Base-by-base conservation (phyloP, 2,113 vertebrate species). In the Pagrus major region DNA sequence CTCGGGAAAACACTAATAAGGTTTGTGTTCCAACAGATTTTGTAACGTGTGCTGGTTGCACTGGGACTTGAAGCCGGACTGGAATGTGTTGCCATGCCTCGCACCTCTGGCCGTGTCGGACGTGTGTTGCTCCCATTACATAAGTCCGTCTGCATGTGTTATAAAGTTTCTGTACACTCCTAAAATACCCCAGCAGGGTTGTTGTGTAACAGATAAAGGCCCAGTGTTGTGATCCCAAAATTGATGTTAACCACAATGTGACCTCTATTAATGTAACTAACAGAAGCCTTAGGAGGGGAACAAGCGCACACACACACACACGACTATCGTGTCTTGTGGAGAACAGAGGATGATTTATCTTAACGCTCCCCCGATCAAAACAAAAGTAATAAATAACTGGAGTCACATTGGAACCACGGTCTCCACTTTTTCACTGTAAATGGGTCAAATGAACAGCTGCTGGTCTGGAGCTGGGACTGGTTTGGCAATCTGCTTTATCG, bases 201-300 rank as follows among this genome's bases (percentile, higher is more conserved):
- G 84, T 92, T 93, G 89, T 89, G 84, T 88, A 92, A 90, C 86
- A 85, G 83, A 87, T 81, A 88, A 87, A 88, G 86, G 44, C 59
- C 63, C 67, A 67, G 78, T 86, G 84, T 86, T 87, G 79, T 76
- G 71, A 78, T 86, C 67, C 60, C 35, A 72, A 89, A 87, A 78
- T 63, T 74, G 76, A 87, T 47, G 51, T 63, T 60, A 87, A 81
- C 52, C 81, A 83, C 87, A 88, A 83, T 88, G 89, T 88, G 81
- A 87, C 80, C 79, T 84, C 80, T 89, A 91, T 91, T 83, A 87
- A 88, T 81, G 77, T 25, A 47, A 61, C 66, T 20, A 70, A 76
- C 59, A 52, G 61, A 77, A 58, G 85, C 84, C 80, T 79, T 51
- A 44, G 72, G 86, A 76, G 35, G 33, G 33, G 55, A 64, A 27